Evolutionary conservation across 2,888 invertebrate genomes (phyloP).

Genomic region (Sarcophaga rosellei): DNA sequence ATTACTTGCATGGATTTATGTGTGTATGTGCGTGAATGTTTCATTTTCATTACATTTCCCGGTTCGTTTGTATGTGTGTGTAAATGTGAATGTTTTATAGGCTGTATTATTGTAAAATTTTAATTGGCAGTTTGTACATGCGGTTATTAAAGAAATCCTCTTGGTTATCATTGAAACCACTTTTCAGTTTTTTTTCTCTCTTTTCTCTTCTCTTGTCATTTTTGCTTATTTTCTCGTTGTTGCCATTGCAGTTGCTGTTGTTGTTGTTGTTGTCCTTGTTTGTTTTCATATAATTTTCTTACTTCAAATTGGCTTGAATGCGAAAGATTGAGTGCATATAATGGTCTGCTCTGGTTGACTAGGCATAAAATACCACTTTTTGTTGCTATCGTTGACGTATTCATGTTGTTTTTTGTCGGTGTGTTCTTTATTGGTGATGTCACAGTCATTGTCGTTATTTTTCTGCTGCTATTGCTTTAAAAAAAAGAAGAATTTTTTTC

Average conservation of each 20-base stretch:
- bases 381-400: background rate
- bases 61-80: no score
- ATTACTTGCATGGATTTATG: no score
- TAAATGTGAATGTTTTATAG: background rate
- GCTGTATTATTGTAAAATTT: constrained; percentile 54
- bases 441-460: no score
- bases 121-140: constrained; percentile 64
- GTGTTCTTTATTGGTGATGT: background rate
- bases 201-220: background rate
- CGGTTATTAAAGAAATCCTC: constrained; percentile 61
- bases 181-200: background rate
- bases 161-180: constrained; percentile 2
- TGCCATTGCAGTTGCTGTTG: no score
- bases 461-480: no score
- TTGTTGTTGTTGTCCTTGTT: background rate
- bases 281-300: constrained; percentile 42
- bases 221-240: background rate
- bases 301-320: constrained; percentile 34
- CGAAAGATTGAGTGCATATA: background rate
- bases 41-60: no score
- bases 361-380: constrained; percentile 23
- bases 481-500: no score
- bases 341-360: constrained; percentile 12
- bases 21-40: no score
- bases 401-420: background rate